phyloP scores from a whole-genome alignment of 2,113 vertebrate species.

The Rhodinocichla rosea region DNA sequence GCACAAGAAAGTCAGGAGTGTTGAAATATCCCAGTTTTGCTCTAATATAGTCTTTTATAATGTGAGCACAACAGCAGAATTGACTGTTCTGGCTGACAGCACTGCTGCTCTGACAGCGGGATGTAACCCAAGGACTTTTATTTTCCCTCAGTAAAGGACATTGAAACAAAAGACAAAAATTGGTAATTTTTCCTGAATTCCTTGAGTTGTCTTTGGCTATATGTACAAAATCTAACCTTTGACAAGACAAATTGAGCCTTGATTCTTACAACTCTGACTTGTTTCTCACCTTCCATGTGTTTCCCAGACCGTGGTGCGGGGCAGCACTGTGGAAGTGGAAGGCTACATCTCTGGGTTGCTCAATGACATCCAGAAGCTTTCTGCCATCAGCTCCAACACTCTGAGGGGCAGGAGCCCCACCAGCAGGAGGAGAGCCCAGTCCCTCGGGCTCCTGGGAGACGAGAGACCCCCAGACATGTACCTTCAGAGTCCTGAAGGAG shows the following conservation, averaged over 20 bases:
- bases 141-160: neutral
- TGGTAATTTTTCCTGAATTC: neutral
- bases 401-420: conserved; percentile 87
- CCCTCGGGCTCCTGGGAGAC: conserved; percentile 88
- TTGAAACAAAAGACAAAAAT: neutral
- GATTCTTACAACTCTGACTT: neutral
- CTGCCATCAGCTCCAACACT: conserved; percentile 95
- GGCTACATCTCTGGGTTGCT: conserved; percentile 93
- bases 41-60: neutral
- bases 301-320: conserved; percentile 90
- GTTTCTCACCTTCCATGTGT: neutral
- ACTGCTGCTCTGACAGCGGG: neutral
- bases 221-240: neutral
- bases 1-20: neutral
- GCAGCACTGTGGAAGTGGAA: conserved; percentile 87
- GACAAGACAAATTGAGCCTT: neutral
- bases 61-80: neutral
- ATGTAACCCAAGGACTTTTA: neutral
- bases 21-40: neutral
- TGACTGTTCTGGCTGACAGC: neutral
- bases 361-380: conserved; percentile 92
- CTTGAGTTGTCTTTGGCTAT: neutral
- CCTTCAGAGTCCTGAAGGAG: conserved; percentile 84
- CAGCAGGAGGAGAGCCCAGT: conserved; percentile 89
- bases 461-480: conserved; percentile 83